Base-by-base conservation (phyloP, 2,888 invertebrate species). In the Dromius quadrimaculatus region DNA sequence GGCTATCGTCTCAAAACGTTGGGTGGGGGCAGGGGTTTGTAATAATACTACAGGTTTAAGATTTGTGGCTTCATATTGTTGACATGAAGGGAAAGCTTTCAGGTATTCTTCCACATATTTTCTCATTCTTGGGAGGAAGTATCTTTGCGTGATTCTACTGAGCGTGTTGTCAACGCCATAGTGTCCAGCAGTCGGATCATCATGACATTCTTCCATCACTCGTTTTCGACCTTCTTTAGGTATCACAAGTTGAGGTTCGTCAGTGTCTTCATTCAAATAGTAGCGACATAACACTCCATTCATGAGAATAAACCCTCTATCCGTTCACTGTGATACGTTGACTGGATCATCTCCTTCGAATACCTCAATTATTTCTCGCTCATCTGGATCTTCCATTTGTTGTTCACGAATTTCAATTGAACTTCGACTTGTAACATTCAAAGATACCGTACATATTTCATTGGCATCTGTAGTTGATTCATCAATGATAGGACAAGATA, bases 131-230 rank as follows among this genome's bases (percentile, higher is more conserved):
- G 72, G 15, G 71, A 71, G 74, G 13, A 54, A 74, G 9, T 72
- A 74, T 0, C 72, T 45, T 0, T 2, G 38, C 0, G 28, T 2
- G 0, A 75, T 74, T 2, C 43, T 17, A 0, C 54, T 22, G 0
- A 69, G 2, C 0, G 74, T 74, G 0, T 34, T 2, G 1, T 71
- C 65, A 0, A 22, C 15, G 1, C 72, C 74, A 5, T 74, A 72
- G 17, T 75, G 73, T 0, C 71, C 73, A 4, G 0, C 85, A 82
- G 63, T 85, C 81, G 15, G 80, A 71, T 76, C 83, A 83, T 74
- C 84, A 83, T 79, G 78, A 13, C 73, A 76, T 2, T 28, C 73
- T 2, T 11, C 11, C 20, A 76, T 22, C 2, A 77, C 43, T 4
- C 72, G 63, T 0, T 41, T 17, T 17, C 74, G 45, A 32, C 74